Evolutionary conservation across 2,113 vertebrate genomes (phyloP).

Genomic region (Euleptes europaea): DNA sequence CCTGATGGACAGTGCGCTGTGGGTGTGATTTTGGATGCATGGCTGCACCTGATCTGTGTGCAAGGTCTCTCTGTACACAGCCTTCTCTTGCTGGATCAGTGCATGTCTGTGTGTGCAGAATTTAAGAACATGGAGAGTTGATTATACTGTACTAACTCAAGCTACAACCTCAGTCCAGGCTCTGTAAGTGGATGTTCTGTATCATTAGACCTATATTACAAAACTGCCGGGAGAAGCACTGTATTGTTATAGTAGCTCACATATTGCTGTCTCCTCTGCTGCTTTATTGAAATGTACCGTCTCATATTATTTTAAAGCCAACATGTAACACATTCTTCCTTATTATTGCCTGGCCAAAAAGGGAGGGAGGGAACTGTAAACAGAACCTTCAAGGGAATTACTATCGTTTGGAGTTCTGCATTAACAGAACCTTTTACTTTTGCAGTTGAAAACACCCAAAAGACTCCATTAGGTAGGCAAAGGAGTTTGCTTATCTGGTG

Average conservation of each 20-base stretch:
- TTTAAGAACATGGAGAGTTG: background rate
- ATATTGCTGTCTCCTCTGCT: background rate
- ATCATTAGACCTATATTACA: background rate
- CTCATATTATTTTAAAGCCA: background rate
- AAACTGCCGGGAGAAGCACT: background rate
- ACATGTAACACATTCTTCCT: background rate
- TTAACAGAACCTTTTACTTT: background rate
- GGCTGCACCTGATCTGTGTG: background rate
- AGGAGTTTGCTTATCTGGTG: background rate
- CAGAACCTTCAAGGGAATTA: background rate
- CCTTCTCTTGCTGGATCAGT: background rate
- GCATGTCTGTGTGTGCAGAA: background rate
- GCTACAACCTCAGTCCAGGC: background rate
- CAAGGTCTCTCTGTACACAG: background rate
- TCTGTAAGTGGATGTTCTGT: background rate
- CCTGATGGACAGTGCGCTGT: background rate
- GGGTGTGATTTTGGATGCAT: background rate
- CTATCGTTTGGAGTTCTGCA: background rate
- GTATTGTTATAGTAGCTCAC: background rate
- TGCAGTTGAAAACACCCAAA: background rate
- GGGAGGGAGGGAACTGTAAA: background rate
- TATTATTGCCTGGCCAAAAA: background rate
- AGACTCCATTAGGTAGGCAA: background rate
- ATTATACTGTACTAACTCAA: background rate
- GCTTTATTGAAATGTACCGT: constrained; percentile 6